Evolutionary conservation across 2,113 vertebrate genomes (phyloP), one percentile per base, ranked within the genome.

Genomic region (Pseudolaguvia tuberculata): DNA sequence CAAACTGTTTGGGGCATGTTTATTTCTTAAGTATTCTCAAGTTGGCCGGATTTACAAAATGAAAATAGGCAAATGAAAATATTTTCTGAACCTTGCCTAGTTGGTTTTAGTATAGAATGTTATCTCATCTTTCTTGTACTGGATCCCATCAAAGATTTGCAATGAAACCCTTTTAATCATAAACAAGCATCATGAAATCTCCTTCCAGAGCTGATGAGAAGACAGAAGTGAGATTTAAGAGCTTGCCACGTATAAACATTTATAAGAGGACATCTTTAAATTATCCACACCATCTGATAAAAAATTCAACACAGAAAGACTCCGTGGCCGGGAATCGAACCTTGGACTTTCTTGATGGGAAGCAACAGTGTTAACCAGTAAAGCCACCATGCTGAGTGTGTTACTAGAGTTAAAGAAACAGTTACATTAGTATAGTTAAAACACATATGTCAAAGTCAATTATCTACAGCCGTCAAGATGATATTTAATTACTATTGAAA

Each of bases 1-100:
- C 76, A 83, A 80, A 80, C 80, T 76, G 55, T 14, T n/a, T 25
- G 69, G 58, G 75, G 61, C 67, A 70, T 77, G 61, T 56, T 73
- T 57, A 48, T 76, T 73, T 74, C 80, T 61, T 75, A 57, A 58
- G 80, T 78, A 75, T 80, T 82, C 71, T 39, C 69, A 73, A 58
- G 78, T 68, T 39, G 63, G 70, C 58, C 74, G 42, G 48, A 72
- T 70, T 73, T 56, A 51, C 67, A 80, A 78, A 78, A 74, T 45
- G 73, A 35, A 6, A 82, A 79, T 79, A 70, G 18, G 66, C 75
- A 81, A 82, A 81, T 81, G 66, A 73, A 81, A 82, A 81, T 81
- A 81, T 86, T 87, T 83, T 80, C 81, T 81, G 73, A 84, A 79
- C 62, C 70, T 29, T 59, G 47, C 29, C 73, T 47, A 18, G 74